These are phyloP conservation scores for Dasypolia templi DNA, from an alignment of 2,888 invertebrate species.

Conservation along the genomic window DNA sequence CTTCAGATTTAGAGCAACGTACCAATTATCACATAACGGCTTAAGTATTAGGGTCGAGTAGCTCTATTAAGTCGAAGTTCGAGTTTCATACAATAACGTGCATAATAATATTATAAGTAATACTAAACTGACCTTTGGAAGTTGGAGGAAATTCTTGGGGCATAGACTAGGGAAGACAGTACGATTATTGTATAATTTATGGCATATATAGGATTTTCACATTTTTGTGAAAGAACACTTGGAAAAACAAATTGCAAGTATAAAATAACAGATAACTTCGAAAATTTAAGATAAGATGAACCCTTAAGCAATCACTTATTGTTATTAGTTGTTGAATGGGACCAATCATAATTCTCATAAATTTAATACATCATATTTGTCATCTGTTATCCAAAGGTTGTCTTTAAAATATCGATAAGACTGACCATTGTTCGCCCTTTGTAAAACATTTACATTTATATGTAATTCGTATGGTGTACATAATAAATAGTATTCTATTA, in stretches of 20 bases:
- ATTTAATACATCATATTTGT: too few relatives aligned
- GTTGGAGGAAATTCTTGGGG: slow-evolving; percentile 48
- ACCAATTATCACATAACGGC: slow-evolving; percentile 63
- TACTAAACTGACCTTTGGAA: slow-evolving; percentile 63
- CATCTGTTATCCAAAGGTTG: too few relatives aligned
- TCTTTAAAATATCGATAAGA: too few relatives aligned
- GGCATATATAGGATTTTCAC: background rate
- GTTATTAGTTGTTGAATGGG: background rate
- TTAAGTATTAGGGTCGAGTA: slow-evolving; percentile 60
- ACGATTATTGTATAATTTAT: background rate
- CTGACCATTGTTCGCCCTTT: too few relatives aligned
- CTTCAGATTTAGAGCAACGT: slow-evolving; percentile 42
- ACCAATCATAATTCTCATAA: background rate
- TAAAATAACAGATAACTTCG: background rate
- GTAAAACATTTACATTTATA: too few relatives aligned
- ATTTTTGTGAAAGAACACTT: background rate
- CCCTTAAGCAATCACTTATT: background rate
- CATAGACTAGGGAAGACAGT: slow-evolving; percentile 50
- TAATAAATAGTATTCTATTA: too few relatives aligned
- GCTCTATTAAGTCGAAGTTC: slow-evolving; percentile 61
- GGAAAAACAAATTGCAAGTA: background rate
- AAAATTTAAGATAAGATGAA: background rate
- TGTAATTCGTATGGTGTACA: too few relatives aligned
- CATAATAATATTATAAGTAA: slow-evolving; percentile 65
- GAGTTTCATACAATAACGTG: slow-evolving; percentile 64